Evolutionary conservation across 2,113 vertebrate species (phyloP), one percentile per base, ranked within the genome.

Genomic region (Anser cygnoides): DNA sequence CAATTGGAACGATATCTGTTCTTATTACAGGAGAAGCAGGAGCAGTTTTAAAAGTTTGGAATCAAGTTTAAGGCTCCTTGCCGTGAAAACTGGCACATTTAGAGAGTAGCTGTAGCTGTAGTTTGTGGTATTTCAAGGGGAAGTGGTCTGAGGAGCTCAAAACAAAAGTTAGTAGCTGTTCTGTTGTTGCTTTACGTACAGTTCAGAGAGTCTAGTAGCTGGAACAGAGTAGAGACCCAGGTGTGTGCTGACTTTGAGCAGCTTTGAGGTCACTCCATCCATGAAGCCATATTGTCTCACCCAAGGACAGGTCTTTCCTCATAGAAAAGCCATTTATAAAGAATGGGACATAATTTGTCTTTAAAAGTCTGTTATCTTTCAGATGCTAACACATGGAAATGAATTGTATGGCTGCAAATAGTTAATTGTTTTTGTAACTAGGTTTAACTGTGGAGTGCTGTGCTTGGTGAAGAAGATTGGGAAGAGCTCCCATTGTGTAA

Each of bases 401-500:
- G 65, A 95, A 70, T 13, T 20, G 12, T 70, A 84, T 49, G 76
- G 63, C 78, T 91, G 54, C 75, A 95, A 89, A 63, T 65, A 92
- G 10, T 92, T 95, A 96, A 84, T 90, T 91, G 83, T 61, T 86
- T 82, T 84, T 72, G 65, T 80, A 68, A 43, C 31, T 82, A 63
- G 19, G 14, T 79, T 89, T 73, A 72, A 35, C 93, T 87, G 23
- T 75, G 83, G 91, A 92, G 62, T 73, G 68, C 49, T 92, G 15
- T 86, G 52, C 66, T 83, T 81, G 57, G 63, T 95, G 77, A 91
- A 37, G 50, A 82, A 59, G 66, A 86, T 85, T 49, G 57, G 46
- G 61, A 87, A 79, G 63, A 81, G 70, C 86, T 92, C 66, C 41
- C 94, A 25, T 95, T 95, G 92, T 91, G 96, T 89, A 92, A 95